Percentiles rank a stretch among this genome's conserved stretches.
phyloP scores from a whole-genome alignment of 2,113 vertebrate genomes.

The Elephantulus edwardii region DNA sequence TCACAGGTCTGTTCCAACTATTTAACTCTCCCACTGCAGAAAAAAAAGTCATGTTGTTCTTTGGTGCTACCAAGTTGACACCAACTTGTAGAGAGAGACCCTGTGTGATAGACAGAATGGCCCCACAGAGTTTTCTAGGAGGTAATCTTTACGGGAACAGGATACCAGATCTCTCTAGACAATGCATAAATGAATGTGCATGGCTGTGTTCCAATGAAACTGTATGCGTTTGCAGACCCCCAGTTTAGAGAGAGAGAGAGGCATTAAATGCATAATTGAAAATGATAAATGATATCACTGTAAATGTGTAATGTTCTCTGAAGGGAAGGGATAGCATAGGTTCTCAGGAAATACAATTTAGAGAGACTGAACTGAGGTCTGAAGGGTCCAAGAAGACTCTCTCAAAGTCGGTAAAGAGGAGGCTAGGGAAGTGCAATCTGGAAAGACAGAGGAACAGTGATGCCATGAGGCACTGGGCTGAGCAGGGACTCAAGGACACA shows the following conservation, averaged over 20 bases:
- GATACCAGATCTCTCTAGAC: background rate
- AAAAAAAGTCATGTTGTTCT: background rate
- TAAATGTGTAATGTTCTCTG: background rate
- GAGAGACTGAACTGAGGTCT: background rate
- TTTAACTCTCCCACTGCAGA: background rate
- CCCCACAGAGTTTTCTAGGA: background rate
- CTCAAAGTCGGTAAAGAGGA: background rate
- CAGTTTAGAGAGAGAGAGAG: background rate
- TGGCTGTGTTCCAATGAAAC: background rate
- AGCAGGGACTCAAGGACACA: accelerated
- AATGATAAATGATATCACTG: background rate
- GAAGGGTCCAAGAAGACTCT: background rate
- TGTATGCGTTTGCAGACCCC: background rate
- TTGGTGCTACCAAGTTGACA: background rate
- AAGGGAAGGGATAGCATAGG: background rate
- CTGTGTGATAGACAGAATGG: background rate
- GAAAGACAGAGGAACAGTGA: background rate
- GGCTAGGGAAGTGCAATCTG: background rate
- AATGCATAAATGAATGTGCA: background rate
- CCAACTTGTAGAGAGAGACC: background rate
- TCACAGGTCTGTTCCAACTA: background rate
- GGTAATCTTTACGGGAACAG: background rate
- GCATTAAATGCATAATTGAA: background rate
- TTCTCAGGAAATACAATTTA: background rate
- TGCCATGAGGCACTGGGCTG: background rate